These are phyloP conservation scores for Helogale parvula DNA, from an alignment of 2,113 vertebrate genomes.

Conservation along the genomic window DNA sequence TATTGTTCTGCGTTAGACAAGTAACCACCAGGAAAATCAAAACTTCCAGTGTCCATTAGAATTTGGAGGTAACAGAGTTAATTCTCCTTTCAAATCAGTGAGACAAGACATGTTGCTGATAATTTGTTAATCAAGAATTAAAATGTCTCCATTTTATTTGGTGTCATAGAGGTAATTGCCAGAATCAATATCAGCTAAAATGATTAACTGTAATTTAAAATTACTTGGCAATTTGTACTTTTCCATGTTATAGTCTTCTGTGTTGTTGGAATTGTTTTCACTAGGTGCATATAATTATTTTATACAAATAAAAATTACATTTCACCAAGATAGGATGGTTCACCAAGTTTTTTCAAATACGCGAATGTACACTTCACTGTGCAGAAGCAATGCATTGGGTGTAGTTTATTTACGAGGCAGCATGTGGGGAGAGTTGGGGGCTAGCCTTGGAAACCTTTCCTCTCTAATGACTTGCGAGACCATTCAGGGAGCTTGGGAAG, in stretches of 20 bases:
- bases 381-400: not conserved
- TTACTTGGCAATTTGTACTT: not conserved
- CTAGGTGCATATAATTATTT: not conserved
- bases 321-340: not conserved
- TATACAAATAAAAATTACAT: not conserved
- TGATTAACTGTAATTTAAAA: not conserved
- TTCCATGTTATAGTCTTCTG: not conserved
- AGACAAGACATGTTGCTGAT: not conserved
- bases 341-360: not conserved
- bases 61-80: not conserved
- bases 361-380: not conserved
- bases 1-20: not conserved
- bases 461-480: not conserved
- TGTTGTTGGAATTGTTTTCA: not conserved
- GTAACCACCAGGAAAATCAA: not conserved
- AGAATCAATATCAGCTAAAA: not conserved
- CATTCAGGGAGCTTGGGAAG: not conserved
- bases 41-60: not conserved
- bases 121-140: not conserved
- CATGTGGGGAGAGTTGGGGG: not conserved
- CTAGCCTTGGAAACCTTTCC: not conserved
- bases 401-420: not conserved
- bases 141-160: not conserved
- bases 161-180: not conserved
- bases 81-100: not conserved